Percentiles rank a stretch among this genome's conserved stretches.
Conservation (phyloP, 1,140 invertebrate genomes). For the Caenorhabditis latens region DNA sequence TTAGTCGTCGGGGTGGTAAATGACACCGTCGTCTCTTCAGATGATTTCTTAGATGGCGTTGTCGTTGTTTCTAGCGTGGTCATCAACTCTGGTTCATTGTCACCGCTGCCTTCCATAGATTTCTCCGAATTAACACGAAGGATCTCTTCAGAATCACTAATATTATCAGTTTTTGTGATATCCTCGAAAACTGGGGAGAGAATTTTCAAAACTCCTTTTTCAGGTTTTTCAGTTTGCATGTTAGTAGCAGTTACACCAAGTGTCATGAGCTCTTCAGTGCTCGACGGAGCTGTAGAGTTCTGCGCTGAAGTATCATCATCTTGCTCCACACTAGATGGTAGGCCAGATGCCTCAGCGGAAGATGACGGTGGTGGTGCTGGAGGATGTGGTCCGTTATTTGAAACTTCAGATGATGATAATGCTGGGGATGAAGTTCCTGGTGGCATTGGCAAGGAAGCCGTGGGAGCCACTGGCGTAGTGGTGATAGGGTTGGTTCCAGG, state of each 20-base stretch:
- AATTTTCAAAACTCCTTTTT: slow-evolving; percentile 38
- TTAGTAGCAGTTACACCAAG: slow-evolving; percentile 8
- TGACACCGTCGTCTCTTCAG: background rate
- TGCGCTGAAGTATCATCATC: slow-evolving; percentile 1
- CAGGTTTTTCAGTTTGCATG: background rate
- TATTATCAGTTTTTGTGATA: slow-evolving; percentile 50
- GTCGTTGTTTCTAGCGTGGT: slow-evolving; percentile 36
- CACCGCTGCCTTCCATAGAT: slow-evolving; percentile 8
- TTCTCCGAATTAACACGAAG: slow-evolving; percentile 11
- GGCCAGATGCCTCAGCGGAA: slow-evolving; percentile 3
- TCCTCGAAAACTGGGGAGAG: slow-evolving; percentile 42
- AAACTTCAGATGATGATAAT: background rate
- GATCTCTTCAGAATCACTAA: slow-evolving; percentile 8
- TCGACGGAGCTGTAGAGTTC: slow-evolving; percentile 5
- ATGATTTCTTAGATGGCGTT: background rate
- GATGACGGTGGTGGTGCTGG: background rate
- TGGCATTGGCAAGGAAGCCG: slow-evolving; percentile 28
- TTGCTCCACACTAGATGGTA: background rate
- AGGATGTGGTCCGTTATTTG: slow-evolving; percentile 15
- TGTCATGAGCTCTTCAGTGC: slow-evolving; percentile 16
- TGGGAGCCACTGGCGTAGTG: background rate
- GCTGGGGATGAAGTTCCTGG: background rate
- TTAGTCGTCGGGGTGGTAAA: slow-evolving; percentile 8
- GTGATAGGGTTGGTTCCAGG: background rate
- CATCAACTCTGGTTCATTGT: slow-evolving; percentile 45